phyloP scores from a whole-genome alignment of 2,113 vertebrate species.

The Microcebus ravelobensis region DNA sequence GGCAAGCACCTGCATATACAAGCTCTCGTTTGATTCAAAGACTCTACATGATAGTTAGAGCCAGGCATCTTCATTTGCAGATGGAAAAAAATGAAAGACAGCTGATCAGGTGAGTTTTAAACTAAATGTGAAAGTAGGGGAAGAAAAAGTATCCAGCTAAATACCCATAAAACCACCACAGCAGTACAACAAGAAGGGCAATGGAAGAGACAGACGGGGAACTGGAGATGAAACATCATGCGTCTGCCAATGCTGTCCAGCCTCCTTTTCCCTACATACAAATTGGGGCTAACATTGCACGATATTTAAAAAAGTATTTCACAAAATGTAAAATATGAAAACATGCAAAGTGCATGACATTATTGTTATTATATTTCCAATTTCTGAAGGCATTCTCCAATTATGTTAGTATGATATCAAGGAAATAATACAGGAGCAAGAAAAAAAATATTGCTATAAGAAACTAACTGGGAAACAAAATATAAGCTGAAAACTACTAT shows the following conservation, averaged over 20 bases:
- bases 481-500: neutral
- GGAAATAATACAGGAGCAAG: neutral
- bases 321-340: constrained; percentile 18
- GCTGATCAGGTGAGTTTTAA: neutral
- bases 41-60: neutral
- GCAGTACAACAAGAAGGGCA: neutral
- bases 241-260: neutral
- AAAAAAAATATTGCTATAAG: neutral
- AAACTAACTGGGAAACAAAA: neutral
- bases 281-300: neutral
- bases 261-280: neutral
- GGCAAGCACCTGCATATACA: neutral
- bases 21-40: neutral
- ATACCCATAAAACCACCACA: neutral
- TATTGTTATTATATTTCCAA: neutral
- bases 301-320: neutral
- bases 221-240: neutral
- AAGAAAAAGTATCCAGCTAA: neutral
- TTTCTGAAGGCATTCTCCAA: neutral
- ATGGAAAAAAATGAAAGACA: neutral
- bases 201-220: neutral
- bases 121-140: neutral
- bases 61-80: neutral
- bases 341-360: neutral
- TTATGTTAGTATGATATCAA: neutral